Base-by-base conservation (phyloP, 1,140 invertebrate genomes). In the Solen grandis region DNA sequence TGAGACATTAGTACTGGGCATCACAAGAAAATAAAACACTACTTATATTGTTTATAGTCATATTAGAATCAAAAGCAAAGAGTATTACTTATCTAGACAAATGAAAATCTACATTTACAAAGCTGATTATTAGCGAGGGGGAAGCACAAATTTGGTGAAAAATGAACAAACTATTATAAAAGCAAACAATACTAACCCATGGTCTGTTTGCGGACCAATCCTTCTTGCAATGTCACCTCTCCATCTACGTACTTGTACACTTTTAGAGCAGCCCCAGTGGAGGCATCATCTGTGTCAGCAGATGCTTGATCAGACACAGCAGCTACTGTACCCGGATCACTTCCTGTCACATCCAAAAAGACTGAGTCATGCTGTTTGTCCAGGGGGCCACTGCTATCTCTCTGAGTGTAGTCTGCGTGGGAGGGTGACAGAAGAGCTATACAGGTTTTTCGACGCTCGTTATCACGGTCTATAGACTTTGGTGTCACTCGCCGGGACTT, bases 401-500 rank as follows among this genome's bases (percentile, higher is more conserved):
- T 76, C 5, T 65, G 57, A n/a, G 65, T 78, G 25, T 78, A 68
- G 55, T 75, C 63, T 63, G 70, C 22, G 38, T 78, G 52, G 59
- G 63, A 68, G 46, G 86, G 85, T 29, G 85, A 85, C 22, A 90
- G 41, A 10, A 90, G 84, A 19, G 89, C 87, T 22, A 85, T 85
- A 65, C 87, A 89, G 46, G 88, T 90, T 63, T 86, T 88, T 33
- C 89, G 70, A 33, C 90, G 72, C 62, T 90, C 87, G 14, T 83
- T 84, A 19, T 84, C 63, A 8, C 84, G 80, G 22, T 81, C 72
- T 35, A 81, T 86, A 10, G 73, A 38, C 72, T 81, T 86, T 27
- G 82, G 75, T 22, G 73, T 81, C 0, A 70, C 80, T 63, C 85
- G 57, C 29, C 85, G 78, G 14, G 82, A 82, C 70, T 87, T 88